Evolutionary conservation across 2,797 vertebrate genomes (phyloP).

Genomic region (Malurus leucopterus): DNA sequence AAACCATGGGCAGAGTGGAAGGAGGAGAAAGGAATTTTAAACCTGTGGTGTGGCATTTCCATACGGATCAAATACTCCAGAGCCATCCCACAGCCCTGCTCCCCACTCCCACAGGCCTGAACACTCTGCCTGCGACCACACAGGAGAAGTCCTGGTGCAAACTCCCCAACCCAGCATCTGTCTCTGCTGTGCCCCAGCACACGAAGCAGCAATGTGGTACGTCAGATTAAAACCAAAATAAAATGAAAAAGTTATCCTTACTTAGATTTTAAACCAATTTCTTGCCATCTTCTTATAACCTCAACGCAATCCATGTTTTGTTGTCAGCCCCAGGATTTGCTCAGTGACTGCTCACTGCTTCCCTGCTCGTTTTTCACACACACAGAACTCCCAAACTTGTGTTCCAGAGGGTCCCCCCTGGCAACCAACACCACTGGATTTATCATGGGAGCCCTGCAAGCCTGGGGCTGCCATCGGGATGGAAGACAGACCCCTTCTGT

Average conservation of each 20-base stretch:
- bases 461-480: conserved; percentile 37
- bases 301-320: not conserved
- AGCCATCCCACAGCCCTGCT: not conserved
- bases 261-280: not conserved
- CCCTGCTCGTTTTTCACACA: not conserved
- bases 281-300: not conserved
- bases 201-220: not conserved
- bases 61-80: not conserved
- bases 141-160: not conserved
- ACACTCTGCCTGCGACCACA: not conserved
- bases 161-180: not conserved
- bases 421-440: not conserved
- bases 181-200: not conserved
- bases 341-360: not conserved
- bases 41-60: conserved; percentile 23
- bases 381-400: not conserved
- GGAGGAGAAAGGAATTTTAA: conserved; percentile 18
- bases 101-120: not conserved
- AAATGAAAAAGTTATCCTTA: not conserved
- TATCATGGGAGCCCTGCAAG: not conserved
- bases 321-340: not conserved
- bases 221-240: not conserved
- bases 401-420: not conserved
- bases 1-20: not conserved
- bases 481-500: conserved; percentile 38